Evolutionary conservation across 1,140 invertebrate species (phyloP), one percentile per base, ranked within the genome.

Genomic region (Trachymyrmex cornetzi): DNA sequence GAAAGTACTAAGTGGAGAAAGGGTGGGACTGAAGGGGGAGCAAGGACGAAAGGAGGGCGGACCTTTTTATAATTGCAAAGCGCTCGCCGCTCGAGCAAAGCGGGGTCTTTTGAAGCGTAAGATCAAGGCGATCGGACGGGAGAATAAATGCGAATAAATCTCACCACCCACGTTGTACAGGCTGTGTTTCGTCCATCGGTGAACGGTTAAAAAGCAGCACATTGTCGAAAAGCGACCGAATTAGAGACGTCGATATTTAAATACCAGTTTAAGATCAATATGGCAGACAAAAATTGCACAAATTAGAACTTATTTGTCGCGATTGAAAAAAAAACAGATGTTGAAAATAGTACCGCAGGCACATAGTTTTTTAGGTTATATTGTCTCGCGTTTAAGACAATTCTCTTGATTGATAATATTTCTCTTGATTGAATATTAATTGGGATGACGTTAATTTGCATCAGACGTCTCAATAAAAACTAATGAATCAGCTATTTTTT

Each of bases 11-110:
- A 80, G 85, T 89, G 85, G 82, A 38, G 48, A 77, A 86, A 87
- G 59, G 77, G 55, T 69, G 80, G 53, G 55, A 72, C 50, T 72
- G 61, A 57, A 57, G 75, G 66, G 75, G 79, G 61, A 69, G 67
- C 75, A 79, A 89, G 89, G 84, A 87, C 88, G 88, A 84, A 90
- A 91, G 84, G 86, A 87, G 82, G 87, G 64, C 71, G 72, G 86
- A 89, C 90, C 93, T 93, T 93, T 93, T 93, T 94, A 92, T 93
- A 93, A 93, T 94, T 94, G 93, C 93, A 92, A 94, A 94, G 84
- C 89, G 86, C 72, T 92, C 85, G 87, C 86, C 87, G 89, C 75
- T 86, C 88, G 74, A 88, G 69, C 84, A 84, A 87, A 89, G 87
- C 80, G 87, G 50, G 34, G 85, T 66, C 77, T 91, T 91, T 91